phyloP scores from a whole-genome alignment of 2,888 invertebrate species.

The Sturmia bella region DNA sequence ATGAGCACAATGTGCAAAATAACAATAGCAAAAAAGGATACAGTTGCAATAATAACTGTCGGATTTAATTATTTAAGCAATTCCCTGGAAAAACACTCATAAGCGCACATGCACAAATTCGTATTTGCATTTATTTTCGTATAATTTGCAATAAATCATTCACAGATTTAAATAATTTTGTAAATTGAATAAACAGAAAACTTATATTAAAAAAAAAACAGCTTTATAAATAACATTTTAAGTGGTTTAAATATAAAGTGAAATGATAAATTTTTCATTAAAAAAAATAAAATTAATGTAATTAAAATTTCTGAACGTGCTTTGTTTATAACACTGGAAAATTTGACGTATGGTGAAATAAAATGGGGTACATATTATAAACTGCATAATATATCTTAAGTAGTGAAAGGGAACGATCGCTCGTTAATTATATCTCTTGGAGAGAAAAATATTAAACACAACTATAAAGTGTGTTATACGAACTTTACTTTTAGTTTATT shows the following conservation, averaged over 20 bases:
- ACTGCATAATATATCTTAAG: no score
- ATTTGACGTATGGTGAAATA: no score
- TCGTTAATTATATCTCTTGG: no score
- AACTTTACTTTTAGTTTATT: no score
- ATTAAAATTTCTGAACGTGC: no score
- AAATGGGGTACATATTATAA: no score
- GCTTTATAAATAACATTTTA: slow-evolving; percentile 74
- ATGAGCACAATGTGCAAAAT: slow-evolving; percentile 64
- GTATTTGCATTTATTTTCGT: slow-evolving; percentile 36
- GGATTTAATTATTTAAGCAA: slow-evolving; percentile 76
- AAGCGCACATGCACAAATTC: slow-evolving; percentile 4
- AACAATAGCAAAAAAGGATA: slow-evolving; percentile 56
- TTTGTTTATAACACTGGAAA: no score
- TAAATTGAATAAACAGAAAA: slow-evolving; percentile 47
- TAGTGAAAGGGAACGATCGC: no score
- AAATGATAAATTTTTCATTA: slow-evolving; percentile 18
- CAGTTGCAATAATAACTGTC: slow-evolving; percentile 73
- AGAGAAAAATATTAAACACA: no score
- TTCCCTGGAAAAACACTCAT: slow-evolving; percentile 60
- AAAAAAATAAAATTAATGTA: not conserved
- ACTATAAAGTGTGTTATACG: no score
- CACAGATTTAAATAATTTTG: slow-evolving; percentile 71
- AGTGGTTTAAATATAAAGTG: slow-evolving; percentile 35
- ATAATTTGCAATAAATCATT: slow-evolving; percentile 72
- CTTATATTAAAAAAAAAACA: slow-evolving; percentile 20